phyloP scores from a whole-genome alignment of 2,888 invertebrate genomes.

The Mechanitis mazaeus region DNA sequence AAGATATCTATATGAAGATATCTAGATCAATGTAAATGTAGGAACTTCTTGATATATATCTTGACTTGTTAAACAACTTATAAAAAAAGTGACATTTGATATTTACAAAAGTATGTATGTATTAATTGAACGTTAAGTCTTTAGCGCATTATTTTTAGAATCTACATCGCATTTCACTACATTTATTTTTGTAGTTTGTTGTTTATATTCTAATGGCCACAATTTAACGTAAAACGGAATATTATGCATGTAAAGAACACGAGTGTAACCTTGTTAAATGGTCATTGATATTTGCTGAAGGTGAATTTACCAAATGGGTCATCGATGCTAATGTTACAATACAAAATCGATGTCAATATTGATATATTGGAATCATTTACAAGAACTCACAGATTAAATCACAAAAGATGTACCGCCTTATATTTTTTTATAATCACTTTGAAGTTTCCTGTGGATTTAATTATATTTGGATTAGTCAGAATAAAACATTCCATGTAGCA shows the following conservation, averaged over 20 bases:
- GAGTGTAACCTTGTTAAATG: conserved; percentile 30
- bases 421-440: neutral
- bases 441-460: neutral
- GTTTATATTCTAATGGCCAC: no score
- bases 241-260: conserved; percentile 16
- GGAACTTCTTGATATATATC: no score
- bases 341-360: conserved; percentile 17
- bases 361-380: conserved; percentile 9
- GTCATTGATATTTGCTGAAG: conserved; percentile 33
- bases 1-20: no score
- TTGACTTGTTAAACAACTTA: no score
- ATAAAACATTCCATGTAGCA: neutral
- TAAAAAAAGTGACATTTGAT: no score
- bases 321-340: conserved; percentile 20
- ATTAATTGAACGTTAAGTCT: no score
- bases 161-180: no score
- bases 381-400: conserved; percentile 3
- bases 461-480: conserved; percentile 1
- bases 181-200: no score
- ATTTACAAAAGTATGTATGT: no score
- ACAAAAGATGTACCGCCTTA: neutral
- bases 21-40: no score
- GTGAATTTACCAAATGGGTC: conserved; percentile 28
- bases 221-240: neutral
- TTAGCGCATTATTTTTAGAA: no score